Percentiles rank a stretch among this genome's conserved stretches.
Conservation (phyloP, 2,888 invertebrate species). For the Chloroclysta siterata region DNA sequence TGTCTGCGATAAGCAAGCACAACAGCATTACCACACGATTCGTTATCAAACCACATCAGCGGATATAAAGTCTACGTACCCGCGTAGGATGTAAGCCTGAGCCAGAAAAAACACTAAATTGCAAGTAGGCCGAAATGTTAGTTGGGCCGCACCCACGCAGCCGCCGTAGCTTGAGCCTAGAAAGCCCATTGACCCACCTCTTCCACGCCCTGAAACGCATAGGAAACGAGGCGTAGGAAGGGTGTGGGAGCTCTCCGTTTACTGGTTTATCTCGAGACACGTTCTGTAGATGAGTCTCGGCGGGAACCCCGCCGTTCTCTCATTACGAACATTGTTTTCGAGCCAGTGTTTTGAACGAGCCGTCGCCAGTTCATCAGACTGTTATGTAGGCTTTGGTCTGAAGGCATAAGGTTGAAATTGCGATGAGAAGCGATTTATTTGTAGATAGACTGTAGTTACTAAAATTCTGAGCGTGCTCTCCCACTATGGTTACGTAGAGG, state of each 20-base stretch:
- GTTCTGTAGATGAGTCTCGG: slow-evolving; percentile 62
- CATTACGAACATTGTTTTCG: slow-evolving; percentile 64
- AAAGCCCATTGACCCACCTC: slow-evolving; percentile 65
- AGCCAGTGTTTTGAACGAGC: slow-evolving; percentile 61
- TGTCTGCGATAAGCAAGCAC: slow-evolving; percentile 9
- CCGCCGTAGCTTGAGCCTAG: slow-evolving; percentile 56
- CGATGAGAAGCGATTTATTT: slow-evolving; percentile 44
- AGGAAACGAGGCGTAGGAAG: slow-evolving; percentile 39
- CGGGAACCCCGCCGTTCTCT: slow-evolving; percentile 64
- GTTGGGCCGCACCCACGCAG: slow-evolving; percentile 58
- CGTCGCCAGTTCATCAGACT: slow-evolving; percentile 42
- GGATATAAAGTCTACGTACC: slow-evolving; percentile 44
- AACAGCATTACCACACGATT: slow-evolving; percentile 22
- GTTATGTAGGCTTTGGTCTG: slow-evolving; percentile 45
- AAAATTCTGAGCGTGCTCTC: slow-evolving; percentile 39
- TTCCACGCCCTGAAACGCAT: slow-evolving; percentile 47
- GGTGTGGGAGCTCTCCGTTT: slow-evolving; percentile 47
- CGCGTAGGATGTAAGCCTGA: slow-evolving; percentile 56
- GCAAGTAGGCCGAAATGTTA: slow-evolving; percentile 68
- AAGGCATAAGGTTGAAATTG: slow-evolving; percentile 43
- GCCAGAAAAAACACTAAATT: slow-evolving; percentile 63
- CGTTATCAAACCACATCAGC: slow-evolving; percentile 35
- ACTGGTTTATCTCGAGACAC: slow-evolving; percentile 55
- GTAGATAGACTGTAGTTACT: slow-evolving; percentile 49
- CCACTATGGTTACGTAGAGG: slow-evolving; percentile 20